Percentiles rank a stretch among this genome's conserved stretches.
These are phyloP conservation scores for Sphinx pinastri DNA, from an alignment of 2,888 invertebrate species.

Conservation along the genomic window DNA sequence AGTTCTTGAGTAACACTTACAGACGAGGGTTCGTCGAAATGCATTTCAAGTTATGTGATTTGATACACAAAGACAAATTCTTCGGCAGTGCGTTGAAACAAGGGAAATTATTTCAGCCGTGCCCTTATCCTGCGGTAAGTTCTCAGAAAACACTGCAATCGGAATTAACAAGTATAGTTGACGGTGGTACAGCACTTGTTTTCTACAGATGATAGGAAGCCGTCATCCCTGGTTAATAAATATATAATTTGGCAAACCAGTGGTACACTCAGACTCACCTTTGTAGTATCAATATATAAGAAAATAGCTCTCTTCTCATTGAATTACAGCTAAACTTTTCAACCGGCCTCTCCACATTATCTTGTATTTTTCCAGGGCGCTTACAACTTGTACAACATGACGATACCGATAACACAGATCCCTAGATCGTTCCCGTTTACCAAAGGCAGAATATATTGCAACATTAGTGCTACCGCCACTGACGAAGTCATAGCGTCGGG, in stretches of 20 bases:
- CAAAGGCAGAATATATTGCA: slow-evolving; percentile 44
- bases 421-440: slow-evolving; percentile 48
- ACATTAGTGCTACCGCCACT: slow-evolving; percentile 32
- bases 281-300: too few relatives aligned
- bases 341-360: too few relatives aligned
- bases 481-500: slow-evolving; percentile 34
- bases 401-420: slow-evolving; percentile 42
- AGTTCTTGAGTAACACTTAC: slow-evolving; percentile 46
- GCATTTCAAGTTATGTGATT: slow-evolving; percentile 45
- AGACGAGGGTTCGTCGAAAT: slow-evolving; percentile 49
- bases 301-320: too few relatives aligned
- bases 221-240: too few relatives aligned
- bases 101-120: slow-evolving; percentile 32
- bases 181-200: too few relatives aligned
- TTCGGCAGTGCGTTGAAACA: slow-evolving; percentile 43
- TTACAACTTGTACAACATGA: slow-evolving; percentile 46
- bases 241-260: too few relatives aligned
- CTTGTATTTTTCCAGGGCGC: slow-evolving; percentile 36
- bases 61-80: slow-evolving; percentile 45
- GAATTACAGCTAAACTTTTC: too few relatives aligned
- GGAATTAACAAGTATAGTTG: too few relatives aligned
- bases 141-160: too few relatives aligned
- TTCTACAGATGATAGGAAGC: too few relatives aligned
- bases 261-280: too few relatives aligned
- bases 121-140: slow-evolving; percentile 43